Percentiles rank a stretch among this genome's conserved stretches.
These are phyloP conservation scores for Pachymerium ferrugineum DNA, from an alignment of 2,888 invertebrate genomes.

Conservation along the genomic window DNA sequence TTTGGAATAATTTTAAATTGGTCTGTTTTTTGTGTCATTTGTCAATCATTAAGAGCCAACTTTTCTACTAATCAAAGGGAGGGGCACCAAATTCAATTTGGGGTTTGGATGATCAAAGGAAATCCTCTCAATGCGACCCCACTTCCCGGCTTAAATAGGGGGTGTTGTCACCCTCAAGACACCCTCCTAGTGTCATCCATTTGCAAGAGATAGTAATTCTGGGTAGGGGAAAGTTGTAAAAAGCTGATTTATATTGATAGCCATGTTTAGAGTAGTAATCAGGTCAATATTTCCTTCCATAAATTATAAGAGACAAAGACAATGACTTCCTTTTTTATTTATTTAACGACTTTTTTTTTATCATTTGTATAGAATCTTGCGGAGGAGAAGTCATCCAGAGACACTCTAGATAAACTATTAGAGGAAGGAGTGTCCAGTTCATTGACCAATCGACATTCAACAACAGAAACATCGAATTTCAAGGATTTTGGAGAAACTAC, in stretches of 20 bases:
- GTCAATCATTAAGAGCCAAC: not conserved
- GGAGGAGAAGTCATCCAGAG: not conserved
- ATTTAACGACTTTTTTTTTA: not conserved
- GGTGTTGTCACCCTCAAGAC: conserved; percentile 9
- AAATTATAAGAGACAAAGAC: not conserved
- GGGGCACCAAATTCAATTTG: not conserved
- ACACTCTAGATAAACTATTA: not conserved
- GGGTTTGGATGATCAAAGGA: not conserved
- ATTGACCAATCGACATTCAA: not conserved
- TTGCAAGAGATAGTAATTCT: conserved; percentile 7
- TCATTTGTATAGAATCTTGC: not conserved
- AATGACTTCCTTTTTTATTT: not conserved
- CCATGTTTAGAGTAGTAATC: not conserved
- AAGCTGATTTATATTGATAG: not conserved
- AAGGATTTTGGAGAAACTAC: not conserved
- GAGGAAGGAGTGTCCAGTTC: not conserved
- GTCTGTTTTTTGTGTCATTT: no score
- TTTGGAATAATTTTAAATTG: no score
- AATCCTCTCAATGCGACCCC: not conserved
- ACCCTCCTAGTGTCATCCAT: not conserved
- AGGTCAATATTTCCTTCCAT: conserved; percentile 1
- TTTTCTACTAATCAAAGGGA: not conserved
- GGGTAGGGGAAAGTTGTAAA: conserved; percentile 1
- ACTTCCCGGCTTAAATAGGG: conserved; percentile 9
- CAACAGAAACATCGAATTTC: not conserved